phyloP scores from a whole-genome alignment of 2,797 vertebrate species.

The Alectoris magna region DNA sequence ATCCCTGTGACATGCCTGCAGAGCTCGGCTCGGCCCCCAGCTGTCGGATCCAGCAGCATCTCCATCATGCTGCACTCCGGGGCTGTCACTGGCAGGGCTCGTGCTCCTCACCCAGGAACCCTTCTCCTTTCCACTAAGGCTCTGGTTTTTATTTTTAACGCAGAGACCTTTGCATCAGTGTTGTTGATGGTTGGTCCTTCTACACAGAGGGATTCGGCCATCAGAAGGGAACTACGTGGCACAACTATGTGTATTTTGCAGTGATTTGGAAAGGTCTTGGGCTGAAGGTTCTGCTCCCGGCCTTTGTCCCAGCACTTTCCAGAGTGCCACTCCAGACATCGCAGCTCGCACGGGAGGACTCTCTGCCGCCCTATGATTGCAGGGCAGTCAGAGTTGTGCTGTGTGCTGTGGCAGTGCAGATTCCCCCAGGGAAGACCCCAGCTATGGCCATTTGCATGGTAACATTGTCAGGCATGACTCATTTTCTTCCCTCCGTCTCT shows the following conservation, averaged over 20 bases:
- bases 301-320: background rate
- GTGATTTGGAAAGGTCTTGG: background rate
- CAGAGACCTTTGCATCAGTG: background rate
- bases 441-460: constrained; percentile 51
- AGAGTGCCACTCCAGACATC: constrained; percentile 48
- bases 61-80: constrained; percentile 52
- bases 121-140: constrained; percentile 36
- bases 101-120: background rate
- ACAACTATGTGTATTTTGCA: background rate
- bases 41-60: constrained; percentile 64
- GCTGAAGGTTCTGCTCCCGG: too few relatives aligned
- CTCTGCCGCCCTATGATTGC: constrained; percentile 21
- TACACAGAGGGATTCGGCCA: background rate
- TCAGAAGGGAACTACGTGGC: background rate
- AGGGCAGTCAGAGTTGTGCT: constrained; percentile 54
- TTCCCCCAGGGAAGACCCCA: constrained; percentile 51
- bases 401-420: constrained; percentile 50
- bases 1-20: constrained; percentile 74
- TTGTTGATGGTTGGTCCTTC: background rate
- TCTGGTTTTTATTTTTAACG: constrained; percentile 41
- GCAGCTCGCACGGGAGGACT: constrained; percentile 38
- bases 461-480: constrained; percentile 54
- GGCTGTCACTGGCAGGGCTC: constrained; percentile 50
- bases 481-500: constrained; percentile 50
- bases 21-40: constrained; percentile 68